Evolutionary conservation across 2,888 invertebrate genomes (phyloP).

Genomic region (Fissipunctia ypsillon): DNA sequence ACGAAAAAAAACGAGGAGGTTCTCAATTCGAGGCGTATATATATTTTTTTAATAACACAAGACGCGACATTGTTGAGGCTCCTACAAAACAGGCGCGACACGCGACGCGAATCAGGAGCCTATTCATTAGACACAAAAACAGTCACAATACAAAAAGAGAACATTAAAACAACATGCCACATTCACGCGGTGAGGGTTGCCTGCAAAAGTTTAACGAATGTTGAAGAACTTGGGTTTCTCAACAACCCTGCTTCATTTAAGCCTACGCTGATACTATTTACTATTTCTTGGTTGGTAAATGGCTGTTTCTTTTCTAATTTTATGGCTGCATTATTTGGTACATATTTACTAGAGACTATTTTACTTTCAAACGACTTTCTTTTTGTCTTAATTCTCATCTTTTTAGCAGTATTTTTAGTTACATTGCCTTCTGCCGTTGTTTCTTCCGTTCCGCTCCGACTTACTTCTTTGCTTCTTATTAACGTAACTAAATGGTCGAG

Average conservation of each 20-base stretch:
- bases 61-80: conserved; percentile 31
- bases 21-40: too few relatives aligned
- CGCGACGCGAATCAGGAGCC: too few relatives aligned
- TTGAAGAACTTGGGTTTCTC: conserved; percentile 32
- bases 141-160: conserved; percentile 16
- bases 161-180: not conserved
- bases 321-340: not conserved
- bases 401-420: conserved; percentile 3
- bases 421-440: not conserved
- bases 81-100: too few relatives aligned
- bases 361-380: conserved; percentile 41
- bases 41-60: conserved; percentile 39
- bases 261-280: conserved; percentile 28
- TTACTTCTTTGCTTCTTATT: conserved; percentile 1
- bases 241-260: conserved; percentile 37
- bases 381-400: conserved; percentile 14
- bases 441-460: not conserved
- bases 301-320: not conserved
- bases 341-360: conserved; percentile 49
- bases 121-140: conserved; percentile 26
- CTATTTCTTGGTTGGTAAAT: conserved; percentile 24
- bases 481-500: conserved; percentile 20
- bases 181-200: conserved; percentile 35
- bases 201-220: conserved; percentile 40
- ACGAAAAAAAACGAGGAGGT: too few relatives aligned